Evolutionary conservation across 2,797 vertebrate species (phyloP).

Genomic region (Holocentrus rufus): DNA sequence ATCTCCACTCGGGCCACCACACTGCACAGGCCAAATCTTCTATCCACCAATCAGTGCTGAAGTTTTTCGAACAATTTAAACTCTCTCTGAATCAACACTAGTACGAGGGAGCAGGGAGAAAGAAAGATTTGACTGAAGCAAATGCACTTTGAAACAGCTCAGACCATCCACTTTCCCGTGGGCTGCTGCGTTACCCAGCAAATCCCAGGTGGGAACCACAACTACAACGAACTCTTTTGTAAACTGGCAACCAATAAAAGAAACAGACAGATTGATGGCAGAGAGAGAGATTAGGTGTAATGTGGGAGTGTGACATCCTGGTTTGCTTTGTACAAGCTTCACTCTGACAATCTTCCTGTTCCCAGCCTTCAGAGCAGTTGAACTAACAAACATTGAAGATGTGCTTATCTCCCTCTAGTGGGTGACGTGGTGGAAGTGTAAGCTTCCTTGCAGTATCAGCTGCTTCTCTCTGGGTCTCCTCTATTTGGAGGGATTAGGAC

Average conservation of each 20-base stretch:
- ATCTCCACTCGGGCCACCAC: not conserved
- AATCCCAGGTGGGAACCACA: constrained; percentile 6
- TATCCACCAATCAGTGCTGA: constrained; percentile 36
- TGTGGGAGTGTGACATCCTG: not conserved
- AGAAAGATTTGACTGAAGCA: constrained; percentile 54
- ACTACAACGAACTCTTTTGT: not conserved
- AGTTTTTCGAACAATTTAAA: constrained; percentile 33
- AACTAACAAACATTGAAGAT: constrained; percentile 61
- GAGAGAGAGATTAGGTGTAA: not conserved
- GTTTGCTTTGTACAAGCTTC: not conserved
- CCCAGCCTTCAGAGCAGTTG: constrained; percentile 18
- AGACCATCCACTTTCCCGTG: not conserved
- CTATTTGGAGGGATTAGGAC: not conserved
- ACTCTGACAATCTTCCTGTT: not conserved
- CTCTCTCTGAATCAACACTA: constrained; percentile 11
- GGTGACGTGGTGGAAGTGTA: constrained; percentile 55
- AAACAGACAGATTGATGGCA: not conserved
- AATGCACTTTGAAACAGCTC: constrained; percentile 14
- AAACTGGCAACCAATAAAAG: constrained; percentile 13
- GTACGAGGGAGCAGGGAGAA: constrained; percentile 20
- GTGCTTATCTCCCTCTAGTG: constrained; percentile 79
- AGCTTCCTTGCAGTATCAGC: constrained; percentile 34
- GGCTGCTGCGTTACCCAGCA: not conserved
- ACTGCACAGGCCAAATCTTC: not conserved
- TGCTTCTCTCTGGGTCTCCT: not conserved